A percentile compares a stretch with the other conserved stretches of the same genome.
Evolutionary conservation across 2,113 vertebrate genomes (phyloP).

Genomic region (Plecturocebus donacophilus): DNA sequence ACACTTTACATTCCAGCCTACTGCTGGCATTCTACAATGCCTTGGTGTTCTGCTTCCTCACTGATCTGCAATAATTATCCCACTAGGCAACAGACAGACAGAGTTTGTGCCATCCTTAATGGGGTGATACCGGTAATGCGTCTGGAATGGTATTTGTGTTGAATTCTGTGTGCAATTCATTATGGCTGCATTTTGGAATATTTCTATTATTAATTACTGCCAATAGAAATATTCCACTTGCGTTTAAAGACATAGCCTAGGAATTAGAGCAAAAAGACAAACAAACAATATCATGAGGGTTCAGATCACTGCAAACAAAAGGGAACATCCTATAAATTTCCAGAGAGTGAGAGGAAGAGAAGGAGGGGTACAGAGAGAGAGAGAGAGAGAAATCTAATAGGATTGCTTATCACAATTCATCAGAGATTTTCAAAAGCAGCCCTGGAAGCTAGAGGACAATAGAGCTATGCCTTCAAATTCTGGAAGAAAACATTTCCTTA

Average conservation of each 20-base stretch:
- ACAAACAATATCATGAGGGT: not conserved
- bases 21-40: not conserved
- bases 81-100: not conserved
- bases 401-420: not conserved
- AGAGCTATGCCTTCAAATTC: not conserved
- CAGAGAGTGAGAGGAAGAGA: not conserved
- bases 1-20: not conserved
- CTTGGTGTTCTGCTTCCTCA: not conserved
- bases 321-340: not conserved
- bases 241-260: not conserved
- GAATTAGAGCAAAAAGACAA: not conserved
- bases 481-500: not conserved
- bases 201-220: not conserved
- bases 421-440: not conserved
- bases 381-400: not conserved
- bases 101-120: not conserved
- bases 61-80: not conserved
- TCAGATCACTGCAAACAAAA: not conserved
- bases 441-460: not conserved
- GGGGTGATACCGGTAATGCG: not conserved
- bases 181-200: not conserved
- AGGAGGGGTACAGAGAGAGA: not conserved
- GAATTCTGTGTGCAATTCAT: not conserved
- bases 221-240: not conserved
- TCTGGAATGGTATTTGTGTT: not conserved